phyloP scores from a whole-genome alignment of 2,113 vertebrate genomes.

The Malurus alboscapulatus region DNA sequence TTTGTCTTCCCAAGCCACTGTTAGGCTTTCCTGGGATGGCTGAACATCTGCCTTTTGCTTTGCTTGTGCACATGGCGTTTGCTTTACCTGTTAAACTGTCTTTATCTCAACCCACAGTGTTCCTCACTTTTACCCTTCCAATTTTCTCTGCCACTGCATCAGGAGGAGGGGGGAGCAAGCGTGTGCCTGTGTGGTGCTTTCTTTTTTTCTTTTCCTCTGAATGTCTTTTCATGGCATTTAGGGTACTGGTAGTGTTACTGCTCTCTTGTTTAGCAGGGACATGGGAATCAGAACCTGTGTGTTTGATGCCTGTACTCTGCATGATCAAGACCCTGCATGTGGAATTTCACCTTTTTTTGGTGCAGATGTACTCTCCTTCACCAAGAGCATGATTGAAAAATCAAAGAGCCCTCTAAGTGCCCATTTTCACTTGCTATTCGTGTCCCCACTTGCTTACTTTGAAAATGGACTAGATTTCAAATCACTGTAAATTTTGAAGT shows the following conservation, averaged over 20 bases:
- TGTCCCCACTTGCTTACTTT: neutral
- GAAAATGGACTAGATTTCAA: neutral
- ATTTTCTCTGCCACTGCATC: too few relatives aligned
- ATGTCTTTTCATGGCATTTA: neutral
- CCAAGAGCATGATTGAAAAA: rapidly evolving
- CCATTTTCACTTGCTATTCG: neutral
- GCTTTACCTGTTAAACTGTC: too few relatives aligned
- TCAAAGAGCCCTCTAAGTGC: neutral
- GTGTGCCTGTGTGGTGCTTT: too few relatives aligned
- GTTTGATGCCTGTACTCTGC: neutral
- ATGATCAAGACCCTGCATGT: rapidly evolving
- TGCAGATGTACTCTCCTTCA: too few relatives aligned
- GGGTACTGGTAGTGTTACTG: neutral
- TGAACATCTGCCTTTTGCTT: too few relatives aligned
- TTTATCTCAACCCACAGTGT: too few relatives aligned
- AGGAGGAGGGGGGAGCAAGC: too few relatives aligned
- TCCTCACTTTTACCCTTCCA: too few relatives aligned
- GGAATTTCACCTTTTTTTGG: neutral
- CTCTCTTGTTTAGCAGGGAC: neutral
- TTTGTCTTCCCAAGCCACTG: too few relatives aligned
- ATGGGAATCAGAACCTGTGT: neutral
- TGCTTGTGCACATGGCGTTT: too few relatives aligned
- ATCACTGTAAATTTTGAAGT: neutral
- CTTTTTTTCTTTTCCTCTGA: neutral
- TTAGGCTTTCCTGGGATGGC: too few relatives aligned